Base-by-base conservation (phyloP, 2,113 vertebrate species). In the Machaerirhynchus nigripectus region DNA sequence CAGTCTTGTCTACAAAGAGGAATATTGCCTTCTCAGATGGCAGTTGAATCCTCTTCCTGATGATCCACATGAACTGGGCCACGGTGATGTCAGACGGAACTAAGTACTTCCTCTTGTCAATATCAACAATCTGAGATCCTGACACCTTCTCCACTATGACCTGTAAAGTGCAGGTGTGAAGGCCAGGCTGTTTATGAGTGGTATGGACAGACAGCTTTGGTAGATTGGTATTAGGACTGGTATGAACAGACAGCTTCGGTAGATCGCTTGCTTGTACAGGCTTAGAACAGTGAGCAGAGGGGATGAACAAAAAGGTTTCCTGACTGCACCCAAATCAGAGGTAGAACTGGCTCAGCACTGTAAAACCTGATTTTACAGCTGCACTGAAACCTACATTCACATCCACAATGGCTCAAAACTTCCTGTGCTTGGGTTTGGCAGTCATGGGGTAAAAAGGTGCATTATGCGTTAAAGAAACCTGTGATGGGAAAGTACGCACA, bases 1-100 rank as follows among this genome's bases (percentile, higher is more conserved):
- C 99, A 27, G 99, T 99, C 98, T 99, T 99, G 97, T 99, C 99
- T 64, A 99, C 99, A 60, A 99, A 99, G 87, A 99, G 98, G 97
- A 99, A 99, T 98, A 99, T 99, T 79, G 99, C 99, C 97, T 99
- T 99, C 98, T 99, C 99, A 19, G 99, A 99, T 59, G 99, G 99
- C 96, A 99, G 98, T 75, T 99, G 99, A 97, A 99, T 99, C 96
- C 99, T 98, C 98, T 99, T 99, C 97, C 99, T 98, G 98, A 99
- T 99, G 98, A 99, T 99, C 99, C 99, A 99, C 99, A 99, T 99
- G 97, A 99, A 99, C 98, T 99, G 99, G 68, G 99, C 99, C 98
- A 99, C 99, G 1, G 99, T 99, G 96, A 99, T 99, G 97, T 99
- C 99, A 59, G 99, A 99, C 0, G 99, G 99, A 87, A 99, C 99